Evolutionary conservation across 1,140 invertebrate species (phyloP).

Genomic region (Heliothis subflexa): DNA sequence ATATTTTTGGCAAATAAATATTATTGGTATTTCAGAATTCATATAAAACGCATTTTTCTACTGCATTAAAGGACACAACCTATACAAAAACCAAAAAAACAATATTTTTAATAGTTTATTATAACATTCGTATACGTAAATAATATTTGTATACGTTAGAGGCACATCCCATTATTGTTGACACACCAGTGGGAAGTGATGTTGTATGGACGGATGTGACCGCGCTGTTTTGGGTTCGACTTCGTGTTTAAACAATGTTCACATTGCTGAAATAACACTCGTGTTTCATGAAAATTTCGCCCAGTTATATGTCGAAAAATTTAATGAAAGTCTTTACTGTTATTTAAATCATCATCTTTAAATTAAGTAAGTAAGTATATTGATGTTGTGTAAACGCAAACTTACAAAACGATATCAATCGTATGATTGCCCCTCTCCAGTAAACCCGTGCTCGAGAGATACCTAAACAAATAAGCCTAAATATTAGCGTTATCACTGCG

Average conservation of each 20-base stretch:
- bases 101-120: too few species aligned
- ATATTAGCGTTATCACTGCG: slow-evolving; percentile 1
- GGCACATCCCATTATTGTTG: slow-evolving; percentile 1
- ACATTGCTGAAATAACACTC: not conserved
- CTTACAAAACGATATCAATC: not conserved
- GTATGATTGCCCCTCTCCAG: not conserved
- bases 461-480: not conserved
- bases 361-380: too few species aligned
- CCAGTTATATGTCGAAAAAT: not conserved
- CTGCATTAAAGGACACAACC: too few species aligned
- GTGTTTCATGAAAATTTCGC: not conserved
- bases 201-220: slow-evolving; percentile 18
- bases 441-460: not conserved
- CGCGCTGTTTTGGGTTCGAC: slow-evolving; percentile 8
- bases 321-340: too few species aligned
- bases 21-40: too few species aligned
- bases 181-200: not conserved
- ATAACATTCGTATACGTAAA: too few species aligned
- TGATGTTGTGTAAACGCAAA: not conserved
- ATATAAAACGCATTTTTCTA: too few species aligned
- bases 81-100: too few species aligned
- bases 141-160: too few species aligned
- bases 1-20: too few species aligned
- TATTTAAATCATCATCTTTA: too few species aligned
- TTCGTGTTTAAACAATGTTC: slow-evolving; percentile 8